Evolutionary conservation across 2,888 invertebrate species (phyloP).

Genomic region (Trissoscelio sp.): DNA sequence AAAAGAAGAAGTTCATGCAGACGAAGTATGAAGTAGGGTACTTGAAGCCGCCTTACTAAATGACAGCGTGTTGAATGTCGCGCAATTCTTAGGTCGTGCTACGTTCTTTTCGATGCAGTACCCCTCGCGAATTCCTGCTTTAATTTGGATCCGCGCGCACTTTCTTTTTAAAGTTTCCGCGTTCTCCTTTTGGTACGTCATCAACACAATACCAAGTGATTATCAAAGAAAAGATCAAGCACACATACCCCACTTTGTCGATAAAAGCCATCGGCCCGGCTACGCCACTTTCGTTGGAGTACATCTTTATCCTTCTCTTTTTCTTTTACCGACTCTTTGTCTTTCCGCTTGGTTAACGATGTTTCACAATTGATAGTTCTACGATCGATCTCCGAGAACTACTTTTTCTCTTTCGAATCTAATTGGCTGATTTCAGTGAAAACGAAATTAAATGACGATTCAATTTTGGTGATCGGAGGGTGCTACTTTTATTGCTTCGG

Average conservation of each 20-base stretch:
- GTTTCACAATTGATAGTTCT: conserved; percentile 52
- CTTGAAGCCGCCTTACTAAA: conserved; percentile 29
- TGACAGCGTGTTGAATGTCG: conserved; percentile 36
- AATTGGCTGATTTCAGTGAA: conserved; percentile 38
- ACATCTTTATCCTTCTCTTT: conserved; percentile 73
- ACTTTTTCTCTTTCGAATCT: conserved; percentile 23
- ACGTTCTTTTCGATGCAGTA: conserved; percentile 4
- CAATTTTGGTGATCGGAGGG: neutral
- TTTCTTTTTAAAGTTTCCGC: conserved; percentile 54
- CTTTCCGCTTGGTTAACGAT: conserved; percentile 55
- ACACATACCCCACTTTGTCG: conserved; percentile 77
- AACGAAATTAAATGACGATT: conserved; percentile 30
- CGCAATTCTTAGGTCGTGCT: conserved; percentile 34
- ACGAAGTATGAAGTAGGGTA: conserved; percentile 27
- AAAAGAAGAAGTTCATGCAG: conserved; percentile 9
- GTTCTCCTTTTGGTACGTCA: conserved; percentile 50
- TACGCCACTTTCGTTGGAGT: conserved; percentile 78
- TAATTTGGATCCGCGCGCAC: conserved; percentile 49
- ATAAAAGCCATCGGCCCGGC: conserved; percentile 79
- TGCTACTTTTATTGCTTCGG: neutral
- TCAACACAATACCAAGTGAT: conserved; percentile 74
- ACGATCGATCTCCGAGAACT: conserved; percentile 17
- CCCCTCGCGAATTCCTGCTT: conserved; percentile 54
- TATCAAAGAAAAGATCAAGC: conserved; percentile 76
- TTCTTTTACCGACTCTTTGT: conserved; percentile 48